Evolutionary conservation across 2,888 invertebrate genomes (phyloP).

Genomic region (Mythimna loreyi): DNA sequence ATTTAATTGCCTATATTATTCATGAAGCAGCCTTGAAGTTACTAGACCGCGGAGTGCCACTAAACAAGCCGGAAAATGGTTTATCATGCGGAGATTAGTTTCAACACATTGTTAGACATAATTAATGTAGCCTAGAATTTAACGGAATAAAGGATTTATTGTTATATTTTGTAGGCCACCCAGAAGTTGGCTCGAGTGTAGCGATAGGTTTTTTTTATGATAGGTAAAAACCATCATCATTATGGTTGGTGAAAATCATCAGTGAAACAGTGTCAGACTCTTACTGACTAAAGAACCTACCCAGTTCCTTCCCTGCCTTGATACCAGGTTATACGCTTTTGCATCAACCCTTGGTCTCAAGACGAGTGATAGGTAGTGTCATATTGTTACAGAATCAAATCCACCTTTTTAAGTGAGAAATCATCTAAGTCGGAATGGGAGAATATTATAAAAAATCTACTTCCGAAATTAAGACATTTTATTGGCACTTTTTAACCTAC

Average conservation of each 20-base stretch:
- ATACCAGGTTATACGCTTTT: too few species aligned
- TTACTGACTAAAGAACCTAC: too few species aligned
- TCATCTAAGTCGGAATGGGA: not conserved
- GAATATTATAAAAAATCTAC: too few species aligned
- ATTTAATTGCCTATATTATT: slow-evolving; percentile 54
- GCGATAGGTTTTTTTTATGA: too few species aligned
- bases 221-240: too few species aligned
- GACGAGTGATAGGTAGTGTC: too few species aligned
- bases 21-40: slow-evolving; percentile 60
- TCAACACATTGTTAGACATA: slow-evolving; percentile 47
- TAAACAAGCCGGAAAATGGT: slow-evolving; percentile 61
- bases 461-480: too few species aligned
- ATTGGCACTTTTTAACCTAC: too few species aligned
- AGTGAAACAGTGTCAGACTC: too few species aligned
- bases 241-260: too few species aligned
- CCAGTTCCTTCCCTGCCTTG: too few species aligned
- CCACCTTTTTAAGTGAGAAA: not conserved
- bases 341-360: too few species aligned
- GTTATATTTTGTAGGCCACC: slow-evolving; percentile 1
- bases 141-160: slow-evolving; percentile 2
- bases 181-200: not conserved
- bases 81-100: slow-evolving; percentile 47
- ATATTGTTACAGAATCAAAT: not conserved
- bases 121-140: slow-evolving; percentile 41
- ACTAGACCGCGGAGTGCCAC: slow-evolving; percentile 62